Conservation (phyloP, 1,140 invertebrate genomes). For the Bilobella aurantiaca region DNA sequence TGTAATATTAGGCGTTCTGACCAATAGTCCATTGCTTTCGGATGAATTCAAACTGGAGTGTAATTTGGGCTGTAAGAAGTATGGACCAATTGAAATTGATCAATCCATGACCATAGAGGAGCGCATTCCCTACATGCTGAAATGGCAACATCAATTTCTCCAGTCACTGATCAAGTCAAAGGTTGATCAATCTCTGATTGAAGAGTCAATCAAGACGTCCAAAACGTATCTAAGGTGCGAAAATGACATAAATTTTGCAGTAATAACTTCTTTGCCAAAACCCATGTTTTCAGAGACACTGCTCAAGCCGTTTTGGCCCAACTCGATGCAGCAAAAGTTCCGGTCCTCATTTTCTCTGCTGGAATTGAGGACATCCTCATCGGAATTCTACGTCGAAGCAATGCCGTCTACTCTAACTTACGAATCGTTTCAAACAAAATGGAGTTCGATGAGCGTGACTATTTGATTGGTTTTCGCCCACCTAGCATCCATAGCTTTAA, state of each 20-base stretch:
- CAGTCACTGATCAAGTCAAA: conserved; percentile 47
- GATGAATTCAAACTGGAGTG: conserved; percentile 50
- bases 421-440: conserved; percentile 85
- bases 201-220: conserved; percentile 43
- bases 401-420: conserved; percentile 55
- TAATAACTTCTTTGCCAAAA: background rate
- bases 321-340: conserved; percentile 56
- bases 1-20: conserved; percentile 47
- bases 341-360: conserved; percentile 85
- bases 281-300: conserved; percentile 59
- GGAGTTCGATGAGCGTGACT: conserved; percentile 55
- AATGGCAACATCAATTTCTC: conserved; percentile 71
- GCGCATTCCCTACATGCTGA: conserved; percentile 69
- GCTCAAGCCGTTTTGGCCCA: conserved; percentile 58
- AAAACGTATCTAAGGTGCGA: conserved; percentile 8
- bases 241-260: background rate
- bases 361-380: conserved; percentile 78
- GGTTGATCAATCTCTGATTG: conserved; percentile 52
- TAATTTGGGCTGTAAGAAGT: conserved; percentile 52
- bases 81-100: conserved; percentile 78
- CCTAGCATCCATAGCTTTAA: conserved; percentile 64
- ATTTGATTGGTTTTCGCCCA: conserved; percentile 56
- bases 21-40: conserved; percentile 56
- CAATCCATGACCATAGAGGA: conserved; percentile 58
- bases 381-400: conserved; percentile 58